Percentiles rank a stretch among this genome's conserved stretches.
phyloP scores from a whole-genome alignment of 1,140 invertebrate genomes.

The Melipona quadrifasciata region DNA sequence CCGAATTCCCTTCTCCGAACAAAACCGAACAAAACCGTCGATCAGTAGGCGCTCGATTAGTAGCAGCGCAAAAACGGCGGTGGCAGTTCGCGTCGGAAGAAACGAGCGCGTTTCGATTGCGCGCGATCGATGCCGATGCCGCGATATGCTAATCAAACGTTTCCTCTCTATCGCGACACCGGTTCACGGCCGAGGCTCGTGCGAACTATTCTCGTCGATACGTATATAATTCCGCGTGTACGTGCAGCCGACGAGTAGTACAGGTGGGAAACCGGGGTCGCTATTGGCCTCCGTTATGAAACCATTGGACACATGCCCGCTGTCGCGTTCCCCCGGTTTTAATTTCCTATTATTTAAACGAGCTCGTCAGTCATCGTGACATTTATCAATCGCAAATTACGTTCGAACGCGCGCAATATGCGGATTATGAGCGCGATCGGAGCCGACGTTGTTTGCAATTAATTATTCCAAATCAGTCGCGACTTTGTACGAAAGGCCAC shows the following conservation, averaged over 20 bases:
- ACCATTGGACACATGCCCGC: constrained; percentile 2
- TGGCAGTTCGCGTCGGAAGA: neutral
- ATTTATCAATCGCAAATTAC: constrained; percentile 50
- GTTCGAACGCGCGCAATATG: constrained; percentile 25
- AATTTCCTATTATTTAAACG: constrained; percentile 52
- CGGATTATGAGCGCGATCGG: constrained; percentile 39
- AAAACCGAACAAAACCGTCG: no score
- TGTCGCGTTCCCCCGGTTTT: constrained; percentile 35
- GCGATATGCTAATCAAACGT: constrained; percentile 37
- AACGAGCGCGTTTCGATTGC: constrained; percentile 3
- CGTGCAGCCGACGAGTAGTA: neutral
- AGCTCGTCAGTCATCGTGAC: constrained; percentile 32
- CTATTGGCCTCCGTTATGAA: constrained; percentile 29
- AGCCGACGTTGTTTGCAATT: constrained; percentile 34
- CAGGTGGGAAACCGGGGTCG: neutral
- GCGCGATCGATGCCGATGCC: constrained; percentile 10
- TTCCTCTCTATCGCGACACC: constrained; percentile 2
- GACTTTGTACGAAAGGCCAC: neutral
- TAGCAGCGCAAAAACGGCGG: constrained; percentile 9
- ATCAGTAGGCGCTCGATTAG: constrained; percentile 21
- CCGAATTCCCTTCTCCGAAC: neutral
- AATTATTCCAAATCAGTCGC: constrained; percentile 35
- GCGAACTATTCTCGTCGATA: constrained; percentile 16
- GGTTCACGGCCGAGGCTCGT: constrained; percentile 18
- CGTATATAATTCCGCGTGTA: no score